phyloP scores from a whole-genome alignment of 2,113 vertebrate genomes.

The Pelodiscus sinensis region DNA sequence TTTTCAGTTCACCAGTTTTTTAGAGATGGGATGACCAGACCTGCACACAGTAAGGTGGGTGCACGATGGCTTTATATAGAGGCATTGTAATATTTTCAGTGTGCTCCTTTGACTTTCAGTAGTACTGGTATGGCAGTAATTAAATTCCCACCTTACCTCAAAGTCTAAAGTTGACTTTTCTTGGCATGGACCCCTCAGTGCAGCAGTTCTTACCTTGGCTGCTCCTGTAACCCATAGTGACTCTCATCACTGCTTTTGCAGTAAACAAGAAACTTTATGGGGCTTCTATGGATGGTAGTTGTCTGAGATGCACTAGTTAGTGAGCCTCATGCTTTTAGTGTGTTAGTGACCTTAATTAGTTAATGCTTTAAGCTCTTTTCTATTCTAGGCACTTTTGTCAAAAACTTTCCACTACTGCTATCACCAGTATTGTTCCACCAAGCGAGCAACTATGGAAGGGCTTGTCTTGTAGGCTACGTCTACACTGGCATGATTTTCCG shows the following conservation, averaged over 20 bases:
- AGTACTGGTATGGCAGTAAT: no score
- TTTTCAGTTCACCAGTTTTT: no score
- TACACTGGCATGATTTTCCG: no score
- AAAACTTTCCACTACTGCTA: no score
- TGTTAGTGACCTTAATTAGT: no score
- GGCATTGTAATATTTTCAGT: background rate
- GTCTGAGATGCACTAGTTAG: background rate
- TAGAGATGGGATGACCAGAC: background rate
- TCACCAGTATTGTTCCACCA: no score
- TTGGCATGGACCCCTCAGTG: background rate
- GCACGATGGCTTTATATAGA: background rate
- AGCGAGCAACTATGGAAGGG: no score
- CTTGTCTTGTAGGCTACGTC: no score
- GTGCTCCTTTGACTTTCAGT: background rate
- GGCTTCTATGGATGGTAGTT: background rate
- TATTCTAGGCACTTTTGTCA: no score
- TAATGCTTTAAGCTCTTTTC: no score
- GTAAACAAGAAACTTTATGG: background rate
- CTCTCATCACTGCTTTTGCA: background rate
- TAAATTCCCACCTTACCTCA: background rate
- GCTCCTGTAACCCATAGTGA: background rate
- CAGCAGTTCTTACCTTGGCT: background rate
- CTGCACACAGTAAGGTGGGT: background rate
- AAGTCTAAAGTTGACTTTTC: background rate
- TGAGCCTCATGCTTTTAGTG: no score